These are phyloP conservation scores for Orchestia grillus DNA, from an alignment of 1,140 invertebrate species.

Conservation along the genomic window DNA sequence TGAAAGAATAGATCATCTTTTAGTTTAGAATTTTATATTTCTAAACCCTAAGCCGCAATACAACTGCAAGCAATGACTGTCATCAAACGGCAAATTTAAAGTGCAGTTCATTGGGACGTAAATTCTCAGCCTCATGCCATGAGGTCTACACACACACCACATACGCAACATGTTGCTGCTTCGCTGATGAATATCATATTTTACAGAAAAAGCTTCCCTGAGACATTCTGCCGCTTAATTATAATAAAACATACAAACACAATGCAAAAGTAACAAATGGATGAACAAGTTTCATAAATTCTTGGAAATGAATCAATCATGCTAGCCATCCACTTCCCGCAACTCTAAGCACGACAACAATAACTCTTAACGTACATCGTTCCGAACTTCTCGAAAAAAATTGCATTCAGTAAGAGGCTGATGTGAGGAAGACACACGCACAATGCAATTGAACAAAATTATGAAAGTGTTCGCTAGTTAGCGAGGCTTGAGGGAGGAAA, in stretches of 20 bases:
- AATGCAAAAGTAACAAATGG: neutral
- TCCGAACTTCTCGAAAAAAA: too few species aligned
- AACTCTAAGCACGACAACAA: too few species aligned
- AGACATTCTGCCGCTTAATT: neutral
- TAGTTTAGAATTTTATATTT: too few species aligned
- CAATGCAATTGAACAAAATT: neutral
- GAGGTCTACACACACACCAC: neutral
- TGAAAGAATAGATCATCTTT: too few species aligned
- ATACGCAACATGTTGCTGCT: neutral
- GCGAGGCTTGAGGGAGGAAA: constrained; percentile 11
- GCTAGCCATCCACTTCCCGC: too few species aligned
- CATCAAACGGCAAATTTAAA: too few species aligned
- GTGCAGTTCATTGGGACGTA: neutral
- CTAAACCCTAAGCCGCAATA: too few species aligned
- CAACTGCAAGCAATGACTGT: too few species aligned
- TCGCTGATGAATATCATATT: neutral
- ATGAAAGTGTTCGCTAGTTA: neutral
- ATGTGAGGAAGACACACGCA: neutral
- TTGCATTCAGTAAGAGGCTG: neutral
- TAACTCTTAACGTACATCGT: too few species aligned
- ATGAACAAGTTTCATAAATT: too few species aligned
- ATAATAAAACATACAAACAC: neutral
- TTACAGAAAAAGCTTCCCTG: neutral
- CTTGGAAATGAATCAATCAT: too few species aligned
- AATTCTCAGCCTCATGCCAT: neutral